phyloP scores from a whole-genome alignment of 2,113 vertebrate species.

The Gila orcuttii region DNA sequence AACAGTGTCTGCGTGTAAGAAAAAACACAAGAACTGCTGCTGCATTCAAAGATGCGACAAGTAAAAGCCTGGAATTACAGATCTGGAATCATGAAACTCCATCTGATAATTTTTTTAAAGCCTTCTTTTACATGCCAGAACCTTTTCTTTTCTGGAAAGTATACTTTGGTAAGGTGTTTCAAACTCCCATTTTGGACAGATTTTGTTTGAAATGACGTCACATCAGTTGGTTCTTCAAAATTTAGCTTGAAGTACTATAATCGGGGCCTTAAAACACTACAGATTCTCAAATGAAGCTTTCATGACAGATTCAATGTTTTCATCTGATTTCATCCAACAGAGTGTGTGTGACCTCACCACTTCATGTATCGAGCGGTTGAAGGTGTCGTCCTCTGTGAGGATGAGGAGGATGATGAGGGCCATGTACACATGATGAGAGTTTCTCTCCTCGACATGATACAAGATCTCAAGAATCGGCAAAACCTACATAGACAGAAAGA shows the following conservation, averaged over 20 bases:
- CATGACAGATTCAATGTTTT: neutral
- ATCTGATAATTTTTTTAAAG: too few relatives aligned
- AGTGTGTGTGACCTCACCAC: conserved; percentile 82
- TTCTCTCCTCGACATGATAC: conserved; percentile 95
- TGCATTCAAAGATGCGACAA: neutral
- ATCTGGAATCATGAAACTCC: neutral
- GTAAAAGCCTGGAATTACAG: neutral
- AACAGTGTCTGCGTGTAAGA: neutral
- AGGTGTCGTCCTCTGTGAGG: conserved; percentile 95
- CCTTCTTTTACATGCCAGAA: too few relatives aligned
- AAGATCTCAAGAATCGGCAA: conserved; percentile 96
- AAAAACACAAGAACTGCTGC: neutral
- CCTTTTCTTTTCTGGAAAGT: too few relatives aligned
- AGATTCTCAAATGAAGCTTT: neutral
- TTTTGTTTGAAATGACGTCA: too few relatives aligned
- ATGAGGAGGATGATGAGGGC: conserved; percentile 97
- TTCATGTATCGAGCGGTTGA: conserved; percentile 96
- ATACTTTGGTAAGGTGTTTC: too few relatives aligned
- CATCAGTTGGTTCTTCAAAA: too few relatives aligned
- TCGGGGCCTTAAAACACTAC: neutral
- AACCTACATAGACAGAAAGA: conserved; percentile 77
- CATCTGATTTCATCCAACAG: neutral
- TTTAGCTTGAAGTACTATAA: too few relatives aligned
- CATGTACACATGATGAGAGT: conserved; percentile 99
- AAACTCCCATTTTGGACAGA: too few relatives aligned